Conservation (phyloP, 2,888 invertebrate genomes). For the Hybos culiciformis region DNA sequence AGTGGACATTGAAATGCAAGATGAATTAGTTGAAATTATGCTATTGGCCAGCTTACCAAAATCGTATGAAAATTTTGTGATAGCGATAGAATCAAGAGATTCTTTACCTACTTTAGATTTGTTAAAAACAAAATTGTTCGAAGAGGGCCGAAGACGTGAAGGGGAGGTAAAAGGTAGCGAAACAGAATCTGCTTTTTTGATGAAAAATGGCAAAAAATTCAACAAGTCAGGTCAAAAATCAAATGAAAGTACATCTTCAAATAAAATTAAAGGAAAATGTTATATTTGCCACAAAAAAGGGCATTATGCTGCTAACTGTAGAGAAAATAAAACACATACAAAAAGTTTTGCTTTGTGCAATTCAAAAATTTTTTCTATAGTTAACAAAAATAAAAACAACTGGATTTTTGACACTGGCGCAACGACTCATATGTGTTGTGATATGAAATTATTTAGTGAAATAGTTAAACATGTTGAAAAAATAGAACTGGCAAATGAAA, state of each 20-base stretch:
- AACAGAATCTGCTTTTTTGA: neutral
- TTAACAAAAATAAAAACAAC: neutral
- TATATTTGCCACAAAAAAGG: neutral
- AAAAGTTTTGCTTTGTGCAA: neutral
- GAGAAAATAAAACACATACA: no score
- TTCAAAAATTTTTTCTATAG: no score
- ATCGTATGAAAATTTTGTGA: neutral
- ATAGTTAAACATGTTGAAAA: no score
- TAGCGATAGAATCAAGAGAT: neutral
- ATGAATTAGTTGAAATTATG: neutral
- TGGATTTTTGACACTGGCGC: neutral
- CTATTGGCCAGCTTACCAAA: neutral
- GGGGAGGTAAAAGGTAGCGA: neutral
- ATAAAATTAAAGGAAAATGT: neutral
- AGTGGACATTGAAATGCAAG: neutral
- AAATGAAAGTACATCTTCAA: no score
- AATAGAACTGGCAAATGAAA: no score
- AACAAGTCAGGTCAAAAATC: no score
- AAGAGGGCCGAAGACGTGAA: neutral
- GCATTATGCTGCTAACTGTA: neutral
- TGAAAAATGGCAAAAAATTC: no score
- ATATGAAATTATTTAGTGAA: neutral
- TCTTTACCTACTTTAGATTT: neutral
- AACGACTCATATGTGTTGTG: neutral
- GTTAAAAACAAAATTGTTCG: neutral